Evolutionary conservation across 2,797 vertebrate species (phyloP), one percentile per base, ranked within the genome.

Genomic region (Coregonus ussuriensis): DNA sequence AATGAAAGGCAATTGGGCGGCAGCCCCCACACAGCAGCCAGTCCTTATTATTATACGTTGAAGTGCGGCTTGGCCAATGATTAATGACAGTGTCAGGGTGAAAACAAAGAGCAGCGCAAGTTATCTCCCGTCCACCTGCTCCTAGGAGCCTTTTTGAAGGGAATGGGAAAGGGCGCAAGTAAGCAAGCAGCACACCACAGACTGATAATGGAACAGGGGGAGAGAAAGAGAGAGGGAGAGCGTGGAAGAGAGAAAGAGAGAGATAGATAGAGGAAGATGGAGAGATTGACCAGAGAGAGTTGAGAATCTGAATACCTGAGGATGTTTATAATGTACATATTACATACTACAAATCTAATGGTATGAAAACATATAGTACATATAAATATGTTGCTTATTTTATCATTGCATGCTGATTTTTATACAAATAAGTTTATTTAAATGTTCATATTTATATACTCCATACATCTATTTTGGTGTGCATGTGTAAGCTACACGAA

Each of bases 61-160:
- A 97, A 98, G 96, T 97, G 97, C 96, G 95, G 97, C 96, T 97
- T 95, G 96, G 95, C 94, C 96, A 95, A 99, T 99, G 98, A 99
- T 99, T 98, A 98, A 99, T 99, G 97, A 97, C 96, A 95, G 95
- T 96, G 96, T 97, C 95, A 93, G 95, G 94, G 93, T 91, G 94
- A 96, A 98, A 99, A 98, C 97, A 99, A 97, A 98, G 97, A 96
- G 94, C 95, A 94, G 94, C 93, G 93, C 96, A 96, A 97, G 96
- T 98, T 99, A 99, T 99, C 97, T 97, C 96, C 96, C 96, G 96
- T 98, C 96, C 97, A 98, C 97, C 97, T 98, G 97, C 97, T 97
- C 95, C 95, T 93, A 94, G 94, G 95, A 95, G 94, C 95, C 93
- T 94, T 94, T 94, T 95, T 94, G 95, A 94, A 94, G 94, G 95